Conservation (phyloP, 2,888 invertebrate species). For the Corythucha ciliata region DNA sequence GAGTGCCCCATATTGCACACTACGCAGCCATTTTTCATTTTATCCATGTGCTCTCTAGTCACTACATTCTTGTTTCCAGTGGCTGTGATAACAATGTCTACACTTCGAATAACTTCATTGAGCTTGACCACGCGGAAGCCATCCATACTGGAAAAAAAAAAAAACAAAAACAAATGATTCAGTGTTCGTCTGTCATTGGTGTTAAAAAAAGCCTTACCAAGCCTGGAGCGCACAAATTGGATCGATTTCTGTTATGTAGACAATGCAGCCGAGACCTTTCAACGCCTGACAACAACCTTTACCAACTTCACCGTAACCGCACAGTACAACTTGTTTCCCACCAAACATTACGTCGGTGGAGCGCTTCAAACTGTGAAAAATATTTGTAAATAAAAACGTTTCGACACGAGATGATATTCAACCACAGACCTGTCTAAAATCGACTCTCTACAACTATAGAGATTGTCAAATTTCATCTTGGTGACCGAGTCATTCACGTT, state of each 20-base stretch:
- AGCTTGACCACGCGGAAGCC: slow-evolving; percentile 90
- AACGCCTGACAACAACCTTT: slow-evolving; percentile 94
- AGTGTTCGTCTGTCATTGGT: no score
- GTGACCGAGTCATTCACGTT: slow-evolving; percentile 98
- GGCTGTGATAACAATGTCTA: slow-evolving; percentile 94
- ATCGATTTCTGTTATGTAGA: slow-evolving; percentile 89
- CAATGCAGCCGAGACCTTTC: slow-evolving; percentile 88
- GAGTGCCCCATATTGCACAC: slow-evolving; percentile 97
- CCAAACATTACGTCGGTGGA: slow-evolving; percentile 97
- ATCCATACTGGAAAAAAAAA: slow-evolving; percentile 66
- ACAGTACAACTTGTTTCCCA: slow-evolving; percentile 90
- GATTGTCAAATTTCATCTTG: slow-evolving; percentile 95
- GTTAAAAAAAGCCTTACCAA: slow-evolving; percentile 46
- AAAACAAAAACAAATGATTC: background rate
- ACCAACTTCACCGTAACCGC: slow-evolving; percentile 95
- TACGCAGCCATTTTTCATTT: slow-evolving; percentile 91
- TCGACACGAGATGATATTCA: background rate
- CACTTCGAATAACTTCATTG: slow-evolving; percentile 82
- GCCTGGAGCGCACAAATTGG: slow-evolving; percentile 97
- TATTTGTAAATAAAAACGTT: background rate
- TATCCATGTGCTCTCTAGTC: slow-evolving; percentile 88
- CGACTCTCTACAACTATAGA: slow-evolving; percentile 90
- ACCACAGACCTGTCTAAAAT: slow-evolving; percentile 66
- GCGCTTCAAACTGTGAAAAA: slow-evolving; percentile 57
- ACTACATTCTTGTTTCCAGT: slow-evolving; percentile 97